phyloP scores from a whole-genome alignment of 2,797 vertebrate species.

The Telmatherina bonti region DNA sequence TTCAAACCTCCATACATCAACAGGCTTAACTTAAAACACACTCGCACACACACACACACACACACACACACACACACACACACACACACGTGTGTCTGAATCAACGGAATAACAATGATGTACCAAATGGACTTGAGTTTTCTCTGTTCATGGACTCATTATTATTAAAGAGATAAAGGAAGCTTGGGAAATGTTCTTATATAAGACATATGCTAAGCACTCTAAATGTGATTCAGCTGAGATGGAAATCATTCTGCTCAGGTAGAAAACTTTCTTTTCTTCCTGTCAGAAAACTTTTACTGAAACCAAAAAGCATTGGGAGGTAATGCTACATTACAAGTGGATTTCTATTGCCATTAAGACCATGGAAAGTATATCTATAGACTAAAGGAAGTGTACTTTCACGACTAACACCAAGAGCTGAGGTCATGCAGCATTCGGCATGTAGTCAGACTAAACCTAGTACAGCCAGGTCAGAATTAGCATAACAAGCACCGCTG shows the following conservation, averaged over 20 bases:
- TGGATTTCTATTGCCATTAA: background rate
- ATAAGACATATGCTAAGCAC: background rate
- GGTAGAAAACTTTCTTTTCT: background rate
- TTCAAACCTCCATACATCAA: conserved; percentile 24
- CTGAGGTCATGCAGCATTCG: conserved; percentile 15
- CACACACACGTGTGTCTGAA: conserved; percentile 12
- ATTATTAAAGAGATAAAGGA: conserved; percentile 8
- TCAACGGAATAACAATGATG: conserved; percentile 20
- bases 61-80: background rate
- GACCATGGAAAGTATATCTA: conserved; percentile 2
- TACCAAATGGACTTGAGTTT: conserved; percentile 6
- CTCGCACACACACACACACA: too few relatives aligned
- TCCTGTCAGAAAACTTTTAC: background rate
- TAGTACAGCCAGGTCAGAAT: conserved; percentile 1
- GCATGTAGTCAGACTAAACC: conserved; percentile 19
- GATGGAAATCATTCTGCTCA: background rate
- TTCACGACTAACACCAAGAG: conserved; percentile 21
- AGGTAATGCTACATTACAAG: background rate
- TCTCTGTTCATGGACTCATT: conserved; percentile 12
- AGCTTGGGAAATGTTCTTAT: background rate
- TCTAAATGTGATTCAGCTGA: background rate
- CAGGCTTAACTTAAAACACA: conserved; percentile 13
- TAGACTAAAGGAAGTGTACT: background rate
- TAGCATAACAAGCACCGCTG: background rate
- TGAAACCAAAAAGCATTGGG: background rate